phyloP scores from a whole-genome alignment of 2,888 invertebrate genomes.

The Andrena minutula region DNA sequence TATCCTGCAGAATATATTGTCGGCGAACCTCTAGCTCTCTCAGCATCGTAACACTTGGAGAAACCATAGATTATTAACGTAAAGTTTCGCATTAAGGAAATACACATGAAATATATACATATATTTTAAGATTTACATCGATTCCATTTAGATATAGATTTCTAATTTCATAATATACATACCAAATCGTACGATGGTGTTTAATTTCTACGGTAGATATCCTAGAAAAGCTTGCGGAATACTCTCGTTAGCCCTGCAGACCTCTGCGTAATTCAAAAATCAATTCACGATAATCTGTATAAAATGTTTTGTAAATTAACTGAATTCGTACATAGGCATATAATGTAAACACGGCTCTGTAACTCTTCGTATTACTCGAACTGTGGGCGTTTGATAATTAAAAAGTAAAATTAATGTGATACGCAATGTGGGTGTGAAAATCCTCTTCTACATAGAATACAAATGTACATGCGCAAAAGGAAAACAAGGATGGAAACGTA shows the following conservation, averaged over 20 bases:
- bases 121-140: conserved; percentile 9
- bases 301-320: conserved; percentile 81
- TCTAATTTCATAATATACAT: background rate
- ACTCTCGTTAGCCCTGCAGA: conserved; percentile 61
- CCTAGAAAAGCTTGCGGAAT: background rate
- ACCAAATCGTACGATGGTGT: background rate
- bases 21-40: conserved; percentile 1
- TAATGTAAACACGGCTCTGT: conserved; percentile 50
- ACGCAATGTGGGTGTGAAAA: conserved; percentile 42
- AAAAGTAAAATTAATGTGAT: conserved; percentile 66
- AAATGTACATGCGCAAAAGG: conserved; percentile 41
- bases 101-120: background rate
- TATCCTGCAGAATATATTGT: conserved; percentile 5
- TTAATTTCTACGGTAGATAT: conserved; percentile 1
- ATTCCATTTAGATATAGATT: conserved; percentile 6
- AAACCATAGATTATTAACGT: conserved; percentile 1
- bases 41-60: conserved; percentile 12
- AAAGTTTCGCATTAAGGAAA: background rate
- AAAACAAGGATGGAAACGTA: background rate
- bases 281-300: conserved; percentile 69
- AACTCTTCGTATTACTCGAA: conserved; percentile 64
- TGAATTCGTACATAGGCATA: conserved; percentile 62
- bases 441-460: conserved; percentile 65
- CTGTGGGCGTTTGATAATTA: conserved; percentile 67
- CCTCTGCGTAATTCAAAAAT: conserved; percentile 44